Conservation (phyloP, 2,888 invertebrate genomes). For the Pseudococcus viburni region DNA sequence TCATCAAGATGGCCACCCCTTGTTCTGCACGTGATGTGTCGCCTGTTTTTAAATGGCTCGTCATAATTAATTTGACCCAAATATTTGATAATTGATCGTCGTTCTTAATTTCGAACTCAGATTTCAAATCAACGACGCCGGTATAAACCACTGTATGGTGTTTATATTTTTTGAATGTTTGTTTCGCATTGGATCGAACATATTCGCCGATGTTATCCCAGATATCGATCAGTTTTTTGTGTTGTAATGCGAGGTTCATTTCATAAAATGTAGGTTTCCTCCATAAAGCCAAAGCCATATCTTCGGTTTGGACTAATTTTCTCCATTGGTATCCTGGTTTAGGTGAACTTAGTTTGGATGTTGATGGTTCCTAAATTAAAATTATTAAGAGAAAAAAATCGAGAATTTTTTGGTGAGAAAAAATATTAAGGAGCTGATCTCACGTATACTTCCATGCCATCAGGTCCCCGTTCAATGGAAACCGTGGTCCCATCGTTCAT, state of each 20-base stretch:
- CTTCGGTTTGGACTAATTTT: background rate
- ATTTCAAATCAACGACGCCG: background rate
- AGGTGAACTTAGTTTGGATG: no score
- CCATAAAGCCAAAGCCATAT: background rate
- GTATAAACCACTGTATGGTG: background rate
- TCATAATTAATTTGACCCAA: background rate
- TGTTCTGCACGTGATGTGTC: no score
- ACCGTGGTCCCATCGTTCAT: no score
- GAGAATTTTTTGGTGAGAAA: no score
- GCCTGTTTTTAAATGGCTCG: no score
- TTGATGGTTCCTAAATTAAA: no score
- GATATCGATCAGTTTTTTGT: background rate
- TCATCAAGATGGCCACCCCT: background rate
- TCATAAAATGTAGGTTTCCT: background rate
- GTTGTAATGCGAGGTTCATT: background rate
- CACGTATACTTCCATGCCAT: no score
- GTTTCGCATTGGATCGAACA: background rate
- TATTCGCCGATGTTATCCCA: background rate
- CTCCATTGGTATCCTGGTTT: background rate
- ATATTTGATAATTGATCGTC: background rate
- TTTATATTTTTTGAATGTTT: background rate
- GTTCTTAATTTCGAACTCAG: no score
- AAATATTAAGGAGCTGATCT: no score
- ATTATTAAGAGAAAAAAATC: no score
- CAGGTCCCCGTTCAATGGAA: no score